Evolutionary conservation across 1,140 invertebrate species (phyloP), one percentile per base, ranked within the genome.

Genomic region (Trichomalopsis sarcophagae): DNA sequence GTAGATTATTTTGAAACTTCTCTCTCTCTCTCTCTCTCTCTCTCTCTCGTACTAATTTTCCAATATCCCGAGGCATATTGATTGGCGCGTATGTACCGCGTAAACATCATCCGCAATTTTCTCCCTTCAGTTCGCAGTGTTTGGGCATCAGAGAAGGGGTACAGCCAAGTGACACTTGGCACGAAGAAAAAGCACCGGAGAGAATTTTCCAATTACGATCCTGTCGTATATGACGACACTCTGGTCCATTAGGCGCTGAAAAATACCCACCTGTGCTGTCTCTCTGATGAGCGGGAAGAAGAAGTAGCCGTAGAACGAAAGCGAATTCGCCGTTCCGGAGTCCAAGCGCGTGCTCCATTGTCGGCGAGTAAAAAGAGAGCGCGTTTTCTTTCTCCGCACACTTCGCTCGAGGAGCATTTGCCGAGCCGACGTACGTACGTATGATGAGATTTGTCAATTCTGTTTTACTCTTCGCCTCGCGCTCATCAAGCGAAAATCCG

Each of bases 1-100:
- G 84, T 27, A 27, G 79, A 47, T 87, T 90, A 91, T 90, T 91
- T 91, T 9, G 9, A 44, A 9, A 44, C 9, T 44, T 44, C 40
- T 10, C 1, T 44, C 40, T 44, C 40, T 1, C 27, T 1, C 40
- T 44, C 40, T 10, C 1, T 44, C 40, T 44, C 40, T 1, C 27
- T 1, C 40, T 10, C 1, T 11, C 40, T 44, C 2, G 7, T 9
- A 10, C 9, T 44, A 9, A 44, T 44, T 44, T 9, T 44, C 10
- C 40, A 10, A 44, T 44, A 44, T 44, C 40, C 40, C 1, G 40
- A 44, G 7, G 40, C 9, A 44, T 9, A 44, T 44, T 40, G 36
- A 40, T 40, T 44, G 40, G 40, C 6, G 7, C 9, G 40, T 36
- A 36, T 36, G 2, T 36, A 36, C 33, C 33, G 33, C 47, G 47